Evolutionary conservation across 2,797 vertebrate species (phyloP).

Genomic region (Neosalanx taihuensis): DNA sequence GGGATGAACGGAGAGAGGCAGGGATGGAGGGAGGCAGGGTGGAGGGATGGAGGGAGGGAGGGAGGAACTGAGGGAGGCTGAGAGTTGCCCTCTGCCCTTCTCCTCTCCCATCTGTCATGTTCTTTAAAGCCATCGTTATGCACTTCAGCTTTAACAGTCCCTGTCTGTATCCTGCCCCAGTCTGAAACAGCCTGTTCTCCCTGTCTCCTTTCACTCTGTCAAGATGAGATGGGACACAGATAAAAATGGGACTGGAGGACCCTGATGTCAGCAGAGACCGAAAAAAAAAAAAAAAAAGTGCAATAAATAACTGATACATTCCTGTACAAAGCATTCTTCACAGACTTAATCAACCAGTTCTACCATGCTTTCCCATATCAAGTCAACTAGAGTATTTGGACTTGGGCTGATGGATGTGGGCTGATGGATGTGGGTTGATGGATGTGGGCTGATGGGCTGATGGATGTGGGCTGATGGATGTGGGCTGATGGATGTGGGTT

Average conservation of each 20-base stretch:
- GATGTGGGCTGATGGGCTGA: no score
- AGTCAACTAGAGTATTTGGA: not conserved
- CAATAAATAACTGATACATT: not conserved
- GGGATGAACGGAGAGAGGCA: no score
- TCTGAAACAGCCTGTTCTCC: not conserved
- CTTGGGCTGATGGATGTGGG: no score
- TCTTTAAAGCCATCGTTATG: conserved; percentile 11
- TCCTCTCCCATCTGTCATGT: conserved; percentile 6
- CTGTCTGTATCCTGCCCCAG: not conserved
- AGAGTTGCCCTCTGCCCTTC: conserved; percentile 3
- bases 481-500: no score
- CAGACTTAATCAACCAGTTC: not conserved
- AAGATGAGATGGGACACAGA: no score
- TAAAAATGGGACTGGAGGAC: not conserved
- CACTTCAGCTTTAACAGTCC: conserved; percentile 6
- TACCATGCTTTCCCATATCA: not conserved
- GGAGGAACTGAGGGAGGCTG: no score
- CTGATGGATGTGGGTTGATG: conserved; percentile 8
- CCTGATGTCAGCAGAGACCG: not conserved
- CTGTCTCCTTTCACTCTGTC: not conserved
- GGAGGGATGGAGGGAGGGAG: not conserved
- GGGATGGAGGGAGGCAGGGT: not conserved
- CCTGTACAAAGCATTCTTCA: not conserved
- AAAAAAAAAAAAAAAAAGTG: not conserved
- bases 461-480: not conserved